A percentile compares a stretch with the other conserved stretches of the same genome.
Evolutionary conservation across 2,888 invertebrate genomes (phyloP).

Genomic region (Nomada lathburiana): DNA sequence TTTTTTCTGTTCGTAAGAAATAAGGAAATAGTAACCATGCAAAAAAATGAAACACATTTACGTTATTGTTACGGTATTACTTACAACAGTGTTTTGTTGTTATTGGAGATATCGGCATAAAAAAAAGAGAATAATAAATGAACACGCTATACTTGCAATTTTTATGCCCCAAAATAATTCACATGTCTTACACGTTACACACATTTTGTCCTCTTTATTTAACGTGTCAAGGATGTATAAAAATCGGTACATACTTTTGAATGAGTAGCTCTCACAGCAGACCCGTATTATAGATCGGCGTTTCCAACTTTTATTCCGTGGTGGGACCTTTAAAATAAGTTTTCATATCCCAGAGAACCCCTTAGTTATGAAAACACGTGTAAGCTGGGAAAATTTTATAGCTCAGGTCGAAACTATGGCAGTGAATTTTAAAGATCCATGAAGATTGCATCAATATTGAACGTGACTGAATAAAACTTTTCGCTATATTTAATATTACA

Average conservation of each 20-base stretch:
- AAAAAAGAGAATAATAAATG: background rate
- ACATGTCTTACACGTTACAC: too few relatives aligned
- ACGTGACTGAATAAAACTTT: background rate
- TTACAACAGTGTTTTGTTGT: too few relatives aligned
- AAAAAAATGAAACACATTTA: too few relatives aligned
- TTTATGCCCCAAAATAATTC: too few relatives aligned
- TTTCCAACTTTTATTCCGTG: background rate
- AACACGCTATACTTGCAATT: too few relatives aligned
- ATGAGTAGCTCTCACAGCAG: background rate
- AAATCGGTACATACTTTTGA: conserved; percentile 1
- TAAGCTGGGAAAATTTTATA: conserved; percentile 16
- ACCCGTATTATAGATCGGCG: conserved; percentile 12
- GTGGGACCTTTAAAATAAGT: conserved; percentile 17
- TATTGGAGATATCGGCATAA: too few relatives aligned
- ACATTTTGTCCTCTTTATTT: background rate
- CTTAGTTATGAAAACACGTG: conserved; percentile 27
- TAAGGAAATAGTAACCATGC: too few relatives aligned
- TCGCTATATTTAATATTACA: background rate
- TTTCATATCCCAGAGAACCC: conserved; percentile 10
- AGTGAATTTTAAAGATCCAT: conserved; percentile 20
- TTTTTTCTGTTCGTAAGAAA: background rate
- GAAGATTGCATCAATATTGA: conserved; percentile 12
- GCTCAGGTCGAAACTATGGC: background rate
- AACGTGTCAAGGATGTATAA: background rate
- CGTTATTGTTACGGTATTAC: too few relatives aligned